These are phyloP conservation scores for Pelecanoides urinatrix DNA, from an alignment of 2,113 vertebrate genomes.

Conservation along the genomic window DNA sequence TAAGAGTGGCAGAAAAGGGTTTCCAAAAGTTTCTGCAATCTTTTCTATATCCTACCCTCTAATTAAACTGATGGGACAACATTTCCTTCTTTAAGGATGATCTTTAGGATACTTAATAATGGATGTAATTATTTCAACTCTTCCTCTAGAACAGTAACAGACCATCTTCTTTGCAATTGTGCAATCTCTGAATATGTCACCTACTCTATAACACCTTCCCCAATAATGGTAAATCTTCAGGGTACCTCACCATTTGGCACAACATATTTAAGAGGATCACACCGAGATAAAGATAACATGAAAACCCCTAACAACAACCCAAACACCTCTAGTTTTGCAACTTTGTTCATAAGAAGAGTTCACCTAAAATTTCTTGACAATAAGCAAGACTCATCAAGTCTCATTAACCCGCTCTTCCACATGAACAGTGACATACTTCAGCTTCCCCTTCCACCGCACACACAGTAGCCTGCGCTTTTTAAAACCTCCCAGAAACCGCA, in stretches of 20 bases:
- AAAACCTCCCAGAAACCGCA: fast-evolving
- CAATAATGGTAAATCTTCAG: fast-evolving
- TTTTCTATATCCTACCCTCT: not conserved
- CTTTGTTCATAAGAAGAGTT: not conserved
- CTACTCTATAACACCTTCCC: not conserved
- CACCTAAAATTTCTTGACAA: not conserved
- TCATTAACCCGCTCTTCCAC: too few species aligned
- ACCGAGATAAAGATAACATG: fast-evolving
- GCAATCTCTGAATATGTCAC: not conserved
- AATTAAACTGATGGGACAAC: not conserved
- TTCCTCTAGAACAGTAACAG: not conserved
- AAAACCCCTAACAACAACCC: not conserved
- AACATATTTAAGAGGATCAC: not conserved
- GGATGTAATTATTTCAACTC: not conserved
- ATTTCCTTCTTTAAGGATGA: not conserved
- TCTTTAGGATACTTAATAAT: not conserved
- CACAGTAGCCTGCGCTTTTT: fast-evolving
- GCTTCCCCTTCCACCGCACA: fast-evolving
- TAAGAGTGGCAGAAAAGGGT: not conserved
- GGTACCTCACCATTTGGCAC: not conserved
- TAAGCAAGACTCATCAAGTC: not conserved
- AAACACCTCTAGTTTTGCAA: not conserved
- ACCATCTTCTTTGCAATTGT: not conserved
- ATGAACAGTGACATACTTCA: not conserved
- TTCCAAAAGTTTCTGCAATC: not conserved